Evolutionary conservation across 2,888 invertebrate genomes (phyloP).

Genomic region (Lucinisca nassula): DNA sequence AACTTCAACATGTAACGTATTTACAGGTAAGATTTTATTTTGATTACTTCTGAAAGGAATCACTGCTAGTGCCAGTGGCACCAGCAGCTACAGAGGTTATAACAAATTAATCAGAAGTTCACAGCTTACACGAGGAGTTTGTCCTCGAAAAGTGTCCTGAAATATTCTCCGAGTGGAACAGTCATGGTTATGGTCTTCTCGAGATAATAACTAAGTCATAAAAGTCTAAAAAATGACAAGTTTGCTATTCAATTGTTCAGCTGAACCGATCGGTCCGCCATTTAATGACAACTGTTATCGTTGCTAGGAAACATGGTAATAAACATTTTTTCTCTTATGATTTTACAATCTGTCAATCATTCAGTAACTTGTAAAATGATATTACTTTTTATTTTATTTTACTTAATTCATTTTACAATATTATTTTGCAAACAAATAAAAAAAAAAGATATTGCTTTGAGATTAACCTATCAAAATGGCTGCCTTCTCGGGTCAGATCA

Average conservation of each 20-base stretch:
- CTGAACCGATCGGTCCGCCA: slow-evolving; percentile 63
- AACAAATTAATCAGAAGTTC: too few species aligned
- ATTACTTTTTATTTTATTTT: background rate
- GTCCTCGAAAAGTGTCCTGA: slow-evolving; percentile 87
- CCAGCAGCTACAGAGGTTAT: too few species aligned
- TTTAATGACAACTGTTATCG: slow-evolving; percentile 72
- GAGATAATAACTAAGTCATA: background rate
- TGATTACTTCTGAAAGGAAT: too few species aligned
- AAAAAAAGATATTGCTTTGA: slow-evolving; percentile 29
- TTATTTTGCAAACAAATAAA: background rate
- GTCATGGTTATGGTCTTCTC: slow-evolving; percentile 78
- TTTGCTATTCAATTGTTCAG: background rate
- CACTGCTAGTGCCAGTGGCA: too few species aligned
- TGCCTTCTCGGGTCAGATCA: slow-evolving; percentile 49
- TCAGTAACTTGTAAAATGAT: background rate
- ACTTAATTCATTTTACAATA: background rate
- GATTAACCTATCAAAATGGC: slow-evolving; percentile 55
- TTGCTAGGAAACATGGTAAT: slow-evolving; percentile 66
- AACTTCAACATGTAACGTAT: too few species aligned
- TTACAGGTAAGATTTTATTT: too few species aligned
- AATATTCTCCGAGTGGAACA: slow-evolving; percentile 87
- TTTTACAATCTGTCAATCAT: background rate
- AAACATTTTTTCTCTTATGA: background rate
- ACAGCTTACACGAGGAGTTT: slow-evolving; percentile 87
- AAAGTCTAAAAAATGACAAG: background rate